Conservation (phyloP, 1,140 invertebrate species). For the Drosophila ohnishii region DNA sequence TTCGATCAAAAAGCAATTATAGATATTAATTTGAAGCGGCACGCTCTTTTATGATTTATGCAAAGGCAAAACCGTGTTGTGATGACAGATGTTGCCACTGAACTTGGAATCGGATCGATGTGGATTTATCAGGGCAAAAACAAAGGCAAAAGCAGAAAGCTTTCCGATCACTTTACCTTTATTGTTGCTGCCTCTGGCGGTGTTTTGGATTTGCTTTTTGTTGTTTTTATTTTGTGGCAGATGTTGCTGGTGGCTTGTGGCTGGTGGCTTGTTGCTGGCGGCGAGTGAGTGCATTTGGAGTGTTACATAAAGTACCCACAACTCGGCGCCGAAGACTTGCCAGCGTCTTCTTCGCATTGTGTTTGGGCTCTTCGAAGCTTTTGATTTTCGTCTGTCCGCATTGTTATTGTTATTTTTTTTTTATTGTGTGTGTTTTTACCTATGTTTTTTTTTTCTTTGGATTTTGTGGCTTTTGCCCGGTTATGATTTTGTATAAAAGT, state of each 20-base stretch:
- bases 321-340: conserved; percentile 44
- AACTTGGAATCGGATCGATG: conserved; percentile 55
- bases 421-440: conserved; percentile 27
- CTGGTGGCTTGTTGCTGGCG: conserved; percentile 11
- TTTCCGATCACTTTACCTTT: conserved; percentile 21
- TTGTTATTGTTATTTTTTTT: conserved; percentile 34
- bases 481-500: conserved; percentile 79
- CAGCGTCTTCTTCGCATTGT: conserved; percentile 52
- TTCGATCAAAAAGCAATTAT: not conserved
- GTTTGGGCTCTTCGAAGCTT: conserved; percentile 58
- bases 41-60: conserved; percentile 16
- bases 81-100: conserved; percentile 63
- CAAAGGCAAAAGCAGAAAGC: conserved; percentile 34
- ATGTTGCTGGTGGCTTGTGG: conserved; percentile 29
- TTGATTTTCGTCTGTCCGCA: conserved; percentile 44
- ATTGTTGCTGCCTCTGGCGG: conserved; percentile 1
- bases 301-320: conserved; percentile 73
- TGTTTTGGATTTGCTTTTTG: conserved; percentile 19
- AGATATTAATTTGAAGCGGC: not conserved
- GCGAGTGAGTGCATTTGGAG: conserved; percentile 76
- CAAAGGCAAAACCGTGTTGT: conserved; percentile 5
- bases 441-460: not conserved
- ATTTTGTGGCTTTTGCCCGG: conserved; percentile 55
- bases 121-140: conserved; percentile 63
- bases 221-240: conserved; percentile 34